Evolutionary conservation across 2,888 invertebrate species (phyloP), one percentile per base, ranked within the genome.

Genomic region (Fissipunctia ypsillon): DNA sequence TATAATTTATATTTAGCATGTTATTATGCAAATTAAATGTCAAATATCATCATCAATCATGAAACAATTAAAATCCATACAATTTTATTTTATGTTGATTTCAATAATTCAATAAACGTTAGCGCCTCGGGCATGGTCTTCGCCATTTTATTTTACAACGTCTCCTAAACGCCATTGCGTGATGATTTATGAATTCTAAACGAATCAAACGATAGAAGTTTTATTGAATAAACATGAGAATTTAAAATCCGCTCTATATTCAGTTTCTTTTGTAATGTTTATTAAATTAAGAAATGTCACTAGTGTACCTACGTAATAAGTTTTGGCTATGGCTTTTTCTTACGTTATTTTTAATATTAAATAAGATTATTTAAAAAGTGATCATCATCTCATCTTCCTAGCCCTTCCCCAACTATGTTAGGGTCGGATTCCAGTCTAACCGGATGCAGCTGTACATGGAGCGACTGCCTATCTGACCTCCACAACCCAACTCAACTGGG

Each of bases 161-260:
- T 31, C 7, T 56, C 31, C 35, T 54, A 68, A 70, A 71, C 48
- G 43, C 28, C 54, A 67, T 69, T 80, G 41, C 50, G 25, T 57
- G 7, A 22, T 84, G 69, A 86, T 86, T 84, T 81, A 87, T 80
- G 64, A 59, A 28, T 61, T 67, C 45, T 35, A 61, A 83, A 78
- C 22, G n/a, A 73, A 61, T 45, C 31, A 59, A 84, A 67, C 41
- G 38, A 61, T 52, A 73, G 64, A 61, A 73, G 50, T 52, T 63
- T 69, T 43, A 76, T 73, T 76, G 57, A 79, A 73, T 76, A 83
- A 52, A 77, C 70, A 76, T 81, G 50, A 77, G 75, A 77, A 67
- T 73, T 73, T 67, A 69, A 69, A 72, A 76, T 63, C 45, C 67
- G 73, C 71, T 86, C 72, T 61, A 73, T 72, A 84, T 78, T 75